These are phyloP conservation scores for Chloromyia formosa DNA, from an alignment of 2,888 invertebrate genomes.

Conservation along the genomic window DNA sequence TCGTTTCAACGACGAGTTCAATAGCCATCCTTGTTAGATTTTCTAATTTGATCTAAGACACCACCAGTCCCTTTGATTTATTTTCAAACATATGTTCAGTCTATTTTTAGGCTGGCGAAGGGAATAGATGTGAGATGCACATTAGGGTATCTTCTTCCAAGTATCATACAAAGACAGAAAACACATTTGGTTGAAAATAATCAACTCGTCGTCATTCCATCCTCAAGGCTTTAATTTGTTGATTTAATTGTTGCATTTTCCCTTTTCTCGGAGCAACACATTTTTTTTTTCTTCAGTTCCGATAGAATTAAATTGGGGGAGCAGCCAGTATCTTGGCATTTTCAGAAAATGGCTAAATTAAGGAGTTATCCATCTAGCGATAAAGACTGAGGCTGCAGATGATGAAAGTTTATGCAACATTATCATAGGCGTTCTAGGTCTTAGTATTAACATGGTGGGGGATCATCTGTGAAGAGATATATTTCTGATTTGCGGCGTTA, in stretches of 20 bases:
- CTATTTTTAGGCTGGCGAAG: constrained; percentile 31
- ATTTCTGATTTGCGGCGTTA: too few relatives aligned
- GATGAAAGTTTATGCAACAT: constrained; percentile 2
- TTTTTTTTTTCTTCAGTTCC: too few relatives aligned
- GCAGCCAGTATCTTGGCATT: background rate
- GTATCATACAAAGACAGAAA: too few relatives aligned
- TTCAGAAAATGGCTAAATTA: constrained; percentile 23
- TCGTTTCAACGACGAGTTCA: constrained; percentile 24
- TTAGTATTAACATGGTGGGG: too few relatives aligned
- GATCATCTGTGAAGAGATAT: too few relatives aligned
- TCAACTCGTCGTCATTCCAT: background rate
- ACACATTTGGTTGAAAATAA: background rate
- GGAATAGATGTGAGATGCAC: constrained; percentile 9
- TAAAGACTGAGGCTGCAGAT: background rate
- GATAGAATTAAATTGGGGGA: background rate
- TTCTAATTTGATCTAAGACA: constrained; percentile 29
- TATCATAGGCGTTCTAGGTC: background rate
- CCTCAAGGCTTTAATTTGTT: constrained; percentile 27
- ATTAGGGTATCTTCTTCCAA: constrained; percentile 13
- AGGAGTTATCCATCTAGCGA: background rate
- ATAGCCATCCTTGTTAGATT: constrained; percentile 19
- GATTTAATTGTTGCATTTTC: constrained; percentile 27
- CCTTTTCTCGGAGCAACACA: background rate
- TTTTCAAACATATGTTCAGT: constrained; percentile 39
- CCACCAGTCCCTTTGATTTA: constrained; percentile 40